These are phyloP conservation scores for Papilio xuthus DNA, from an alignment of 1,140 invertebrate species.

Conservation along the genomic window DNA sequence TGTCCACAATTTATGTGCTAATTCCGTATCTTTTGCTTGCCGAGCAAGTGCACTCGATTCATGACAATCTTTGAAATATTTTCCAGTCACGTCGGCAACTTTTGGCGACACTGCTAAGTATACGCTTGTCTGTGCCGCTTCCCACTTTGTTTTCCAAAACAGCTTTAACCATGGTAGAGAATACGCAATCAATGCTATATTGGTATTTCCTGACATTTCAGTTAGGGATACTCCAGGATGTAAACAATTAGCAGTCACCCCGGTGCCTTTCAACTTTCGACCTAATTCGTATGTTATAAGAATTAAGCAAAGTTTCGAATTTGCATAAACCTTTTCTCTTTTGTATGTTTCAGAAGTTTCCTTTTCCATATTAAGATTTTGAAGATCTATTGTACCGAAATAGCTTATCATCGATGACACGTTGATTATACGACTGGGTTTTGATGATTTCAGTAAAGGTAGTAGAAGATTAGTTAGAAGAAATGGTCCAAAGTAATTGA, in stretches of 20 bases:
- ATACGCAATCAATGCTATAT: constrained; percentile 23
- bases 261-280: constrained; percentile 85
- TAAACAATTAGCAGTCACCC: constrained; percentile 89
- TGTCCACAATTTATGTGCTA: constrained; percentile 71
- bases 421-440: constrained; percentile 90
- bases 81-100: constrained; percentile 77
- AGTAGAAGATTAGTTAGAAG: constrained; percentile 87
- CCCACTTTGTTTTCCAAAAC: constrained; percentile 48
- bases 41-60: constrained; percentile 36
- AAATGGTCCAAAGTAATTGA: constrained; percentile 93
- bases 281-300: constrained; percentile 83
- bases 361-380: constrained; percentile 78
- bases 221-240: constrained; percentile 83
- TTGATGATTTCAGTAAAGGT: constrained; percentile 86
- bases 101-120: constrained; percentile 80
- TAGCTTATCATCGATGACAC: constrained; percentile 91
- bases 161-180: constrained; percentile 32
- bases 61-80: constrained; percentile 82
- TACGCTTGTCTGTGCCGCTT: constrained; percentile 83
- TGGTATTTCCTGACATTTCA: constrained; percentile 48
- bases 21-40: constrained; percentile 53
- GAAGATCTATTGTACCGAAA: constrained; percentile 24
- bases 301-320: constrained; percentile 88
- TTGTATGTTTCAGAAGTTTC: constrained; percentile 84
- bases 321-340: constrained; percentile 82